Evolutionary conservation across 2,888 invertebrate genomes (phyloP).

Genomic region (Thelaira solivaga): DNA sequence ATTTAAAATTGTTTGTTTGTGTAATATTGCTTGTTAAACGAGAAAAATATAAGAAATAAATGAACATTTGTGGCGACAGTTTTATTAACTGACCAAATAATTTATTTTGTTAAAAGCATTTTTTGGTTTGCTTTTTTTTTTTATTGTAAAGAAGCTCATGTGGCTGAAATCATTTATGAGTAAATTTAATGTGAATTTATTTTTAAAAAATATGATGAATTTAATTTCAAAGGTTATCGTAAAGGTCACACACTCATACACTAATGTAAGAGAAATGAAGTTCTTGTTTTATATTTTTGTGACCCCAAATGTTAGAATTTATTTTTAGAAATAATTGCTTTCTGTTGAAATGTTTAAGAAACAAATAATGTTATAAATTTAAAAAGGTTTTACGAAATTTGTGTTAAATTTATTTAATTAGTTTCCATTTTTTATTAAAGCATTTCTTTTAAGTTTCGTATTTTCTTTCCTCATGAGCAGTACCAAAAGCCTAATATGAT

Average conservation of each 20-base stretch:
- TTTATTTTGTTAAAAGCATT: conserved; percentile 52
- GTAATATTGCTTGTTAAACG: neutral
- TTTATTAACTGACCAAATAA: conserved; percentile 61
- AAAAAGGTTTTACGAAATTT: too few relatives aligned
- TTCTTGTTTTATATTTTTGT: neutral
- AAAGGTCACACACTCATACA: too few relatives aligned
- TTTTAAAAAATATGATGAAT: conserved; percentile 21
- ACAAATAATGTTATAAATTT: too few relatives aligned
- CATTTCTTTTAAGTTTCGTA: too few relatives aligned
- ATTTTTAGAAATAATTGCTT: neutral
- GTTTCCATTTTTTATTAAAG: too few relatives aligned
- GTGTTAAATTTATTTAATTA: too few relatives aligned
- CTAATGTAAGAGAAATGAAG: neutral
- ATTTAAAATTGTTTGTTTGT: conserved; percentile 27
- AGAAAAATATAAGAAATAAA: neutral
- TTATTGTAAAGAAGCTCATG: neutral
- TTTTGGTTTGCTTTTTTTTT: neutral
- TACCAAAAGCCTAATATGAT: too few relatives aligned
- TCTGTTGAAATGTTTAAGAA: too few relatives aligned
- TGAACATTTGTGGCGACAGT: conserved; percentile 55
- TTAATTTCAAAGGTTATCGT: conserved; percentile 24
- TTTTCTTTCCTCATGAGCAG: too few relatives aligned
- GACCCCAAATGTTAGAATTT: neutral
- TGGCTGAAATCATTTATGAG: neutral
- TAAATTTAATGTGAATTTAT: neutral